Evolutionary conservation across 2,888 invertebrate genomes (phyloP), one percentile per base, ranked within the genome.

Genomic region (Sinotaia quadrata): DNA sequence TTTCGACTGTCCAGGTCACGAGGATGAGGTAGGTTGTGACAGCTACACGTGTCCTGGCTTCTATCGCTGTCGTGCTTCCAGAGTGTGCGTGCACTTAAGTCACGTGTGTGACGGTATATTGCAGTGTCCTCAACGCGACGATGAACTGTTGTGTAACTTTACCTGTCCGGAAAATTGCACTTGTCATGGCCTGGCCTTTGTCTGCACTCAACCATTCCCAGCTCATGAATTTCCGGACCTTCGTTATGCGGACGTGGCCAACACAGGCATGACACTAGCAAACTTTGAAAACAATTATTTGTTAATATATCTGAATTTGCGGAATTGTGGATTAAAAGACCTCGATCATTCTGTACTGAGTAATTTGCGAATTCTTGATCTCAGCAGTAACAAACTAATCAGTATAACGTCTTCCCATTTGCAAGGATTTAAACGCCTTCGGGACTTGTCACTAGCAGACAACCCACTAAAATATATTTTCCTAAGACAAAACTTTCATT

Each of bases 61-160:
- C 33, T 67, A 67, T 57, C 60, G 67, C 2, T 67, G 71, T 49
- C 47, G 52, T 4, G 57, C 54, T 12, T 62, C 61, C 18, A 18
- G 8, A 0, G 36, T 71, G 8, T 78, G 76, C 62, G 33, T 78
- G 1, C 66, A 69, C 27, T 41, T 47, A 27, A 37, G 52, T 24
- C 66, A 71, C 37, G 57, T 78, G 15, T 79, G 79, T 71, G 75
- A 79, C 58, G 72, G 72, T 2, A 27, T 24, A 10, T 21, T 33
- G 4, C 67, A 77, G 15, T 78, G 78, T 68, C 73, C 69, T 1
- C n/a, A 54, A 0, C 52, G 59, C 1, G 79, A 79, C 36, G 79
- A 79, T 60, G 79, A 79, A 58, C 34, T 59, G 10, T 34, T 68
- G 21, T 49, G 54, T 31, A 44, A 65, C 37, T 7, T 68, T n/a